A percentile compares a stretch with the other conserved stretches of the same genome.
These are phyloP conservation scores for Labroides dimidiatus DNA, from an alignment of 2,797 vertebrate genomes.

Conservation along the genomic window DNA sequence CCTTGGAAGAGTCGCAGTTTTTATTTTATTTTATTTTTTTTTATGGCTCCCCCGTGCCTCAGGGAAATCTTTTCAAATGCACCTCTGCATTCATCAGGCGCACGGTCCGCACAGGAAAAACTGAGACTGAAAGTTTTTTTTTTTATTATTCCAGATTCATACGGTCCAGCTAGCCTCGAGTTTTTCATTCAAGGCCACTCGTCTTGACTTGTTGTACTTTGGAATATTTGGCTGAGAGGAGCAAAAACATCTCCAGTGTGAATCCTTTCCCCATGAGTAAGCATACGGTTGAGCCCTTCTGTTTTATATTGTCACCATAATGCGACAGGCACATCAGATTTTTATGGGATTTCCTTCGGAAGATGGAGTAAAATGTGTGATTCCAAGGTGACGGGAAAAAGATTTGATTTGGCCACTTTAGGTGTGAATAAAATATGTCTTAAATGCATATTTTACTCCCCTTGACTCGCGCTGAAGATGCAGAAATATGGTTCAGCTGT, in stretches of 20 bases:
- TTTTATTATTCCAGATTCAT: slow-evolving; percentile 31
- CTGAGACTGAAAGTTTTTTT: slow-evolving; percentile 35
- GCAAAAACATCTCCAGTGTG: neutral
- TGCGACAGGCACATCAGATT: neutral
- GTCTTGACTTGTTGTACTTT: slow-evolving; percentile 29
- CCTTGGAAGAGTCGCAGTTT: slow-evolving; percentile 49
- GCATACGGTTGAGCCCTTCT: neutral
- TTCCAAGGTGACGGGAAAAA: slow-evolving; percentile 34
- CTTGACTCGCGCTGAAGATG: slow-evolving; percentile 46
- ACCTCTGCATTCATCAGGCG: slow-evolving; percentile 59
- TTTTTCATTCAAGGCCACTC: slow-evolving; percentile 53
- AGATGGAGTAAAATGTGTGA: slow-evolving; percentile 29
- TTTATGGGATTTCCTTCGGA: slow-evolving; percentile 8
- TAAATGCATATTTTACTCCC: slow-evolving; percentile 57
- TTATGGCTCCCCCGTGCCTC: slow-evolving; percentile 26
- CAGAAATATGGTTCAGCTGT: slow-evolving; percentile 37
- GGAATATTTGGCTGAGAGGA: neutral
- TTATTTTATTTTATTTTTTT: too few species aligned
- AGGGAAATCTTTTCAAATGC: slow-evolving; percentile 63
- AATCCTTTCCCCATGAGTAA: neutral
- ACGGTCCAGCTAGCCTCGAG: neutral
- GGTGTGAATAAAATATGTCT: slow-evolving; percentile 71
- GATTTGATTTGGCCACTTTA: slow-evolving; percentile 32
- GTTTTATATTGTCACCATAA: neutral
- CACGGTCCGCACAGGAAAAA: slow-evolving; percentile 9